Conservation (phyloP, 2,113 vertebrate genomes). For the Epinephelus fuscoguttatus region DNA sequence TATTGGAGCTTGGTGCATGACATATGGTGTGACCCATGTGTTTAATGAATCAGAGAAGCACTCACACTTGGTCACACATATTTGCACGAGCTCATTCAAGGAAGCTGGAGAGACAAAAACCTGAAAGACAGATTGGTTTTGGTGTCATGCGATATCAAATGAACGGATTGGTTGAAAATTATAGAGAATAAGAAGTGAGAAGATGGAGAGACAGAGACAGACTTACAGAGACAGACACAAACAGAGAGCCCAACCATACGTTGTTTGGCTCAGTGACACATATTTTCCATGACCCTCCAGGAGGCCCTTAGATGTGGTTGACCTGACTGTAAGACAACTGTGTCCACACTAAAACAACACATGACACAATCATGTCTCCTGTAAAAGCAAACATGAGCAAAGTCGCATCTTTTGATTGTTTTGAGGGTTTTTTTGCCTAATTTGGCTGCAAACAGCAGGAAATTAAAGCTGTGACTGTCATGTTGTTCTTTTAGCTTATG, state of each 20-base stretch:
- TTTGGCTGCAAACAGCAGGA: neutral
- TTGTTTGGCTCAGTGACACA: slow-evolving; percentile 61
- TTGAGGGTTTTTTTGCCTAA: neutral
- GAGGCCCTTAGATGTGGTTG: slow-evolving; percentile 43
- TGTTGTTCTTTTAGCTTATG: too few relatives aligned
- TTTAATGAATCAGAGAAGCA: neutral
- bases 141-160: neutral
- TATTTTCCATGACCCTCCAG: slow-evolving; percentile 62
- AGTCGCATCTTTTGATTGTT: neutral
- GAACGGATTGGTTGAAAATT: neutral
- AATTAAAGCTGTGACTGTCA: too few relatives aligned
- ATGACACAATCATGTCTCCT: slow-evolving; percentile 1
- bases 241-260: neutral
- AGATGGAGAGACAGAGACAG: neutral
- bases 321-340: neutral
- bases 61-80: neutral
- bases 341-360: slow-evolving; percentile 32
- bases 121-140: neutral
- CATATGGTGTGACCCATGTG: neutral
- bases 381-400: neutral
- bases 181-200: neutral
- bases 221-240: neutral
- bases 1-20: neutral
- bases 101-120: neutral
- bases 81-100: neutral